Percentiles rank a stretch among this genome's conserved stretches.
These are phyloP conservation scores for Micronycteris hirsuta DNA, from an alignment of 2,113 vertebrate species.

Conservation along the genomic window DNA sequence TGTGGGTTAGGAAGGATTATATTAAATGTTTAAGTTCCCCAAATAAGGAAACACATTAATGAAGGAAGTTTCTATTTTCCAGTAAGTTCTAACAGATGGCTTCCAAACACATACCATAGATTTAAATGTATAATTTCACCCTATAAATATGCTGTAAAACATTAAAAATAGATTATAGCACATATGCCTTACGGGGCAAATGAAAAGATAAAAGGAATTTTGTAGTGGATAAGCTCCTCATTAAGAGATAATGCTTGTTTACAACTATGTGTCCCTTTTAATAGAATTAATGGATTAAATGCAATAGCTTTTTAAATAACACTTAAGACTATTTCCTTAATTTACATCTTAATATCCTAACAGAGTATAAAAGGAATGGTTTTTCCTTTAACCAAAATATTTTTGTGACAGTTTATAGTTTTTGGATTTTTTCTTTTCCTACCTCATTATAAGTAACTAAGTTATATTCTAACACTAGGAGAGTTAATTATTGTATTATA, in stretches of 20 bases:
- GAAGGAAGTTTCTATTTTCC: constrained; percentile 68
- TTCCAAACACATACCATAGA: constrained; percentile 65
- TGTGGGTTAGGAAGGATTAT: not conserved
- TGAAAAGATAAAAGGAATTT: constrained; percentile 40
- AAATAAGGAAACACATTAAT: constrained; percentile 60
- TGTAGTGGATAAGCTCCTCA: constrained; percentile 35
- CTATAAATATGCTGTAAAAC: constrained; percentile 51
- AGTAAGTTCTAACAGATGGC: constrained; percentile 72
- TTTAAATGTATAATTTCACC: constrained; percentile 46
- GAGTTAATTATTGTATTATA: not conserved
- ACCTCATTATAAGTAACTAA: not conserved
- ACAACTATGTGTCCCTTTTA: constrained; percentile 4
- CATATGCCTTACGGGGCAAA: constrained; percentile 36
- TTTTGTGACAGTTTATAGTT: constrained; percentile 2
- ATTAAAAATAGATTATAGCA: constrained; percentile 61
- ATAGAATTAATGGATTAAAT: constrained; percentile 44
- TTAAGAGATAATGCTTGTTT: constrained; percentile 50
- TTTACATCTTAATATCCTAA: constrained; percentile 3
- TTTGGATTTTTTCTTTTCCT: not conserved
- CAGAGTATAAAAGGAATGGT: not conserved
- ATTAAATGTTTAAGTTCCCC: not conserved
- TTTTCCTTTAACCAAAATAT: not conserved
- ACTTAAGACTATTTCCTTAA: not conserved
- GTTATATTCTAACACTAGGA: not conserved
- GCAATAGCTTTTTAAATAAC: not conserved